Base-by-base conservation (phyloP, 2,888 invertebrate genomes). In the Orgyia antiqua region DNA sequence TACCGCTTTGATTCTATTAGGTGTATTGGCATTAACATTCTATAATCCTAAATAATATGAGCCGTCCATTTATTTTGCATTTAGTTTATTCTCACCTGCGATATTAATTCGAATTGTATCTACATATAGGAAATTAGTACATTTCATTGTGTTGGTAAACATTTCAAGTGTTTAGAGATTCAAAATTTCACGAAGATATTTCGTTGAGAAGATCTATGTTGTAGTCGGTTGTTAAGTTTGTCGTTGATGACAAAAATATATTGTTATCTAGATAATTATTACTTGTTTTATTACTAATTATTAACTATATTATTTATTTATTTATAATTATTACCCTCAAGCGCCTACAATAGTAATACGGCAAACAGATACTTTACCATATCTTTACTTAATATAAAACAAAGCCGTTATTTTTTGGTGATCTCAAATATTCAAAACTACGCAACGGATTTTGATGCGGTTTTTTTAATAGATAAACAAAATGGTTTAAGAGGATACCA, bases 141-240 rank as follows among this genome's bases (percentile, higher is more conserved):
- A 53, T 50, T 64, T 63, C 53, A 46, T 63, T 66, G 56, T 63
- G 60, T 70, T 72, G 60, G 64, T 68, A 67, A 68, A 63, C 62
- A 64, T 61, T 63, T 65, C 60, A 51, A 42, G 40, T 49, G 46
- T 52, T 52, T 23, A 23, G 9, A 11, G 10, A 58, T 55, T 60
- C 51, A 47, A 55, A 65, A 61, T 60, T 69, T 68, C 53, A 62
- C 63, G 74, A 74, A 64, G 68, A 61, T 19, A 59, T 79, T 78
- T 65, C 46, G 71, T 80, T 78, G 64, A 70, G 58, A 74, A 71
- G 73, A 79, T 83, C 78, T 82, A 77, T 84, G 79, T 82, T 75
- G 79, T 84, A 83, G 80, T 77, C 75, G 74, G 80, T 86, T 86
- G 86, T 86, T 86, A 86, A 83, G 86, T 86, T 86, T 86, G 82